Evolutionary conservation across 2,113 vertebrate genomes (phyloP).

Genomic region (Lepisosteus osseus): DNA sequence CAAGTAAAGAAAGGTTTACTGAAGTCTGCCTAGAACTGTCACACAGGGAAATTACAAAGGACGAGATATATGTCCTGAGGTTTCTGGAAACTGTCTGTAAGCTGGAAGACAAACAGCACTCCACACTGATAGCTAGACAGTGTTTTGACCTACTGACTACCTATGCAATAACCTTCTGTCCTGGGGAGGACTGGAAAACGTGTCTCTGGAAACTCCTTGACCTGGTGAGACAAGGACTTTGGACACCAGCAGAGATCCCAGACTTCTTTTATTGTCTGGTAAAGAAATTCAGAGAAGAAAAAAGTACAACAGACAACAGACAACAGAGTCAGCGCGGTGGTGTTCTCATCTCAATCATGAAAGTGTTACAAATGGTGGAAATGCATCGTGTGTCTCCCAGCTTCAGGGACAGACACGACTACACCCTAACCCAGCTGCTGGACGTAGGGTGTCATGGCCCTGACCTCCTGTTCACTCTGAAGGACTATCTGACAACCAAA

Average conservation of each 20-base stretch:
- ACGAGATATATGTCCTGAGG: neutral
- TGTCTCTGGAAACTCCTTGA: neutral
- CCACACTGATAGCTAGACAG: neutral
- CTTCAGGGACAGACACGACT: neutral
- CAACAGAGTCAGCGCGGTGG: too few species aligned
- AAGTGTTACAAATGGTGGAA: conserved; percentile 5
- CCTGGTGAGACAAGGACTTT: neutral
- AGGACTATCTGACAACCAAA: neutral
- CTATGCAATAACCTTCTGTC: neutral
- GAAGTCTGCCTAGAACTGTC: neutral
- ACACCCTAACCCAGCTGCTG: neutral
- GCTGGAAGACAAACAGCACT: neutral
- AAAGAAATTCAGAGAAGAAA: neutral
- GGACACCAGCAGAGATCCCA: neutral
- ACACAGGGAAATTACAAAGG: neutral
- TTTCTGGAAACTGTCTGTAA: neutral
- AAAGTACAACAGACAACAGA: too few species aligned
- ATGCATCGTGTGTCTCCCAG: conserved; percentile 14
- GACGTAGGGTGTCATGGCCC: neutral
- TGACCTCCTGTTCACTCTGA: neutral
- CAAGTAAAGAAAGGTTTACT: neutral
- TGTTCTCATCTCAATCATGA: neutral
- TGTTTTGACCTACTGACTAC: neutral
- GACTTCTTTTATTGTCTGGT: neutral
- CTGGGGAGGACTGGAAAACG: neutral